Percentiles rank a stretch among this genome's conserved stretches.
phyloP scores from a whole-genome alignment of 2,888 invertebrate genomes.

The Eupithecia abbreviata region DNA sequence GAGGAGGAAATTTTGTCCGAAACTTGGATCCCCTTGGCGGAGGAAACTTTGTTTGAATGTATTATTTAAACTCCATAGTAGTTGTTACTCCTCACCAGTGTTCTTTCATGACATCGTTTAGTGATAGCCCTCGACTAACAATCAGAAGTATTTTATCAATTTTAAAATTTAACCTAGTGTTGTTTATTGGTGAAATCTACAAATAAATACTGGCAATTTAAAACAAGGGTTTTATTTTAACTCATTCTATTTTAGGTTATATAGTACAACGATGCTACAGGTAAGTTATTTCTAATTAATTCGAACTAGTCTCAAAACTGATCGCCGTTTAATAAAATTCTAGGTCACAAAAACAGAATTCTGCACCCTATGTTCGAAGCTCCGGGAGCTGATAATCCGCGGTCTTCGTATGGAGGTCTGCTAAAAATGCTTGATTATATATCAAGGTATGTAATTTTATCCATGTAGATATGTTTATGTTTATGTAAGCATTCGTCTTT shows the following conservation, averaged over 20 bases:
- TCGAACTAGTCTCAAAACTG: not conserved
- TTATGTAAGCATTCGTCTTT: not conserved
- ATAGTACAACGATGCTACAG: not conserved
- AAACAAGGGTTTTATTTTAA: constrained; percentile 11
- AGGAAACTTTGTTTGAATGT: constrained; percentile 67
- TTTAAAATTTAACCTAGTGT: constrained; percentile 41
- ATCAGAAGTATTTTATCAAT: constrained; percentile 51
- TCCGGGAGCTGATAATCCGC: constrained; percentile 31
- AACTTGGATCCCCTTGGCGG: constrained; percentile 72
- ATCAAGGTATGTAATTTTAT: constrained; percentile 38
- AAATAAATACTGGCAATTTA: constrained; percentile 61
- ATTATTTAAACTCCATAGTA: constrained; percentile 31
- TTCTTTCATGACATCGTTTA: constrained; percentile 44
- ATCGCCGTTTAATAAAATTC: constrained; percentile 32
- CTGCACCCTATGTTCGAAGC: constrained; percentile 70
- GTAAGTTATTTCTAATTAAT: not conserved
- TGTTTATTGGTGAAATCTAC: constrained; percentile 49
- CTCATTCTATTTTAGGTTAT: not conserved
- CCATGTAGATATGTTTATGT: not conserved
- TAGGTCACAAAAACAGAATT: constrained; percentile 75
- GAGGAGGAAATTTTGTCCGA: constrained; percentile 73
- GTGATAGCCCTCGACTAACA: constrained; percentile 55
- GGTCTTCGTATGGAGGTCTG: constrained; percentile 37
- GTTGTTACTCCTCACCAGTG: constrained; percentile 38
- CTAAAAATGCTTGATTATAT: constrained; percentile 45